A percentile compares a stretch with the other conserved stretches of the same genome.
Evolutionary conservation across 2,113 vertebrate species (phyloP).

Genomic region (Nerophis ophidion): DNA sequence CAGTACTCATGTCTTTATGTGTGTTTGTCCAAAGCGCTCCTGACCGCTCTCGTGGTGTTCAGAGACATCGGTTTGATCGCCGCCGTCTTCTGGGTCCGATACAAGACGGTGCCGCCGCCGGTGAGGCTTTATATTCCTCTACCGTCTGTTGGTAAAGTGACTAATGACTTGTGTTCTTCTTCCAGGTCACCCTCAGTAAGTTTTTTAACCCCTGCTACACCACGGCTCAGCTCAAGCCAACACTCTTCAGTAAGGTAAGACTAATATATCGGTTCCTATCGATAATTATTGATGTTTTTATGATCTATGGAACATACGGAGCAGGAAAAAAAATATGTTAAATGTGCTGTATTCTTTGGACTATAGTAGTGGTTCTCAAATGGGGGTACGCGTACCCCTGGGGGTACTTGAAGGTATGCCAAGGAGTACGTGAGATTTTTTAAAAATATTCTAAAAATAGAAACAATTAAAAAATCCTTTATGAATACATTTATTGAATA

Average conservation of each 20-base stretch:
- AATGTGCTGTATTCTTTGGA: too few relatives aligned
- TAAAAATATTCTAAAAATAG: too few relatives aligned
- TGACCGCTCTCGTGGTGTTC: slow-evolving; percentile 87
- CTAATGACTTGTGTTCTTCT: not conserved
- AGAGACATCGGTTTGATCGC: slow-evolving; percentile 88
- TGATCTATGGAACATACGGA: too few relatives aligned
- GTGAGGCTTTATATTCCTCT: slow-evolving; percentile 67
- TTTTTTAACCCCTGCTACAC: slow-evolving; percentile 99
- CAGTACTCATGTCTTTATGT: not conserved
- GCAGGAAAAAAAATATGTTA: too few relatives aligned
- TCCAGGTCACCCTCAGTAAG: slow-evolving; percentile 86
- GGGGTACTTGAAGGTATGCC: too few relatives aligned
- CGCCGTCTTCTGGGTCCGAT: slow-evolving; percentile 93
- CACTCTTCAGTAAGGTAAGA: slow-evolving; percentile 93
- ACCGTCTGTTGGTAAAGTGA: not conserved
- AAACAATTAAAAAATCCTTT: too few relatives aligned
- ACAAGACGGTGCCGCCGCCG: slow-evolving; percentile 93
- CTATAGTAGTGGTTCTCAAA: too few relatives aligned
- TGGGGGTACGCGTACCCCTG: too few relatives aligned
- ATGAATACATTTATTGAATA: too few relatives aligned
- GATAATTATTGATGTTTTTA: too few relatives aligned
- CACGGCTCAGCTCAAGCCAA: slow-evolving; percentile 94
- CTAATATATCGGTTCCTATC: too few relatives aligned
- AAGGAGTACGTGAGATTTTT: too few relatives aligned
- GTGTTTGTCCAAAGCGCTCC: slow-evolving; percentile 71